Percentiles rank a stretch among this genome's conserved stretches.
These are phyloP conservation scores for Corapipo altera DNA, from an alignment of 2,113 vertebrate species.

Conservation along the genomic window DNA sequence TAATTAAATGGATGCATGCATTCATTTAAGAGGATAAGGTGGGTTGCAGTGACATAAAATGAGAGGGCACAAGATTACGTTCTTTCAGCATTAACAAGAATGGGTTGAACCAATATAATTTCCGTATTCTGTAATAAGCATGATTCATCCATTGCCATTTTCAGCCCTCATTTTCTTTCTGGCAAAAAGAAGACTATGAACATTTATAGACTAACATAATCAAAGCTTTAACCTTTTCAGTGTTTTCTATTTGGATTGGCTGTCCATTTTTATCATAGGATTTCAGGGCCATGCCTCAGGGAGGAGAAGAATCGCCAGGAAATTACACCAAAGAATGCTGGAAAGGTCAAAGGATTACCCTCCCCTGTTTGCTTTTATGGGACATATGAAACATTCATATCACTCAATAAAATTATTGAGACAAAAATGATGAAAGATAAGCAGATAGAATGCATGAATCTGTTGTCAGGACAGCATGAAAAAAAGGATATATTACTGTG, in stretches of 20 bases:
- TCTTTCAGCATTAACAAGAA: conserved; percentile 44
- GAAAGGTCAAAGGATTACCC: conserved; percentile 66
- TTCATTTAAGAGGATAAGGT: conserved; percentile 48
- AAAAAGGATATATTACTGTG: not conserved
- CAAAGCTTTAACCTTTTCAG: conserved; percentile 56
- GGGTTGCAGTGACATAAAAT: conserved; percentile 44
- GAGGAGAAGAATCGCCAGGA: conserved; percentile 29
- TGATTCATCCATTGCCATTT: conserved; percentile 63
- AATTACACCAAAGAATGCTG: conserved; percentile 59
- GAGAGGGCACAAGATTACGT: conserved; percentile 23
- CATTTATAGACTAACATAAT: conserved; percentile 55
- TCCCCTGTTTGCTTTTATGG: conserved; percentile 44
- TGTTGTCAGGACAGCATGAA: not conserved
- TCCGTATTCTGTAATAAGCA: conserved; percentile 43
- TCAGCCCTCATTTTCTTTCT: conserved; percentile 49
- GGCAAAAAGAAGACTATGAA: not conserved
- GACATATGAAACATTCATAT: conserved; percentile 37
- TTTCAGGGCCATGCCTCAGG: conserved; percentile 39
- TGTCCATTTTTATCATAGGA: conserved; percentile 51
- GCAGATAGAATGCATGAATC: conserved; percentile 17
- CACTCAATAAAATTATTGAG: conserved; percentile 44
- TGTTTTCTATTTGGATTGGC: conserved; percentile 20
- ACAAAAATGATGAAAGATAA: conserved; percentile 46
- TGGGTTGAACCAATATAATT: not conserved
- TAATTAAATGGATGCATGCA: conserved; percentile 61